These are phyloP conservation scores for Junonia oenone DNA, from an alignment of 2,888 invertebrate genomes.

Conservation along the genomic window DNA sequence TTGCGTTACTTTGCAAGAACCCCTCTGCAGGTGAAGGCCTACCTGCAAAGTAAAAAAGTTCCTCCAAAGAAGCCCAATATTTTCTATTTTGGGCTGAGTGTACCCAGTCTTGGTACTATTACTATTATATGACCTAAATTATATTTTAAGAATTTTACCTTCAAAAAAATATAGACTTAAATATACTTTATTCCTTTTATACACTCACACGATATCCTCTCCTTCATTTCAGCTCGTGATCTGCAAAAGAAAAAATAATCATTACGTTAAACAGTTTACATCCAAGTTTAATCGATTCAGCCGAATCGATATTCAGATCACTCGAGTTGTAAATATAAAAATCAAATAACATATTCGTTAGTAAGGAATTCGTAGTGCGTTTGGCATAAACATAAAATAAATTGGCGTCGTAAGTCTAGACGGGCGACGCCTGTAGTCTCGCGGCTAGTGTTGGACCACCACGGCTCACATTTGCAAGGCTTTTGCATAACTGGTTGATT, in stretches of 20 bases:
- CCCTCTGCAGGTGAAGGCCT: no score
- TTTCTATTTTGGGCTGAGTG: no score
- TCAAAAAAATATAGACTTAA: no score
- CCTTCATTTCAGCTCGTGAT: constrained; percentile 60
- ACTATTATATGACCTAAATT: no score
- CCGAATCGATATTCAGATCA: constrained; percentile 3
- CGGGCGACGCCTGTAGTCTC: constrained; percentile 23
- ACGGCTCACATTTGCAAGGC: constrained; percentile 4
- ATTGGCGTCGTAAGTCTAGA: constrained; percentile 31
- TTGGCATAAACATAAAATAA: constrained; percentile 23
- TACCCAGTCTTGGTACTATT: no score
- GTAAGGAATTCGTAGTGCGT: constrained; percentile 24
- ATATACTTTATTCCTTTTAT: no score
- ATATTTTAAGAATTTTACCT: no score
- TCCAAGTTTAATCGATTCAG: neutral
- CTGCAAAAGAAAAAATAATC: constrained; percentile 45
- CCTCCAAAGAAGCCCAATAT: no score
- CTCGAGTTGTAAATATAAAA: constrained; percentile 16
- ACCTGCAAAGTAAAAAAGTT: no score
- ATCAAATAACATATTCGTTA: constrained; percentile 8
- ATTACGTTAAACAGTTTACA: neutral
- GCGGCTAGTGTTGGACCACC: constrained; percentile 47
- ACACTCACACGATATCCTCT: constrained; percentile 42
- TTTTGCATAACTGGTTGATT: constrained; percentile 15
- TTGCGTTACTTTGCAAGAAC: no score